phyloP scores from a whole-genome alignment of 2,113 vertebrate genomes.

The Pyxicephalus adspersus region DNA sequence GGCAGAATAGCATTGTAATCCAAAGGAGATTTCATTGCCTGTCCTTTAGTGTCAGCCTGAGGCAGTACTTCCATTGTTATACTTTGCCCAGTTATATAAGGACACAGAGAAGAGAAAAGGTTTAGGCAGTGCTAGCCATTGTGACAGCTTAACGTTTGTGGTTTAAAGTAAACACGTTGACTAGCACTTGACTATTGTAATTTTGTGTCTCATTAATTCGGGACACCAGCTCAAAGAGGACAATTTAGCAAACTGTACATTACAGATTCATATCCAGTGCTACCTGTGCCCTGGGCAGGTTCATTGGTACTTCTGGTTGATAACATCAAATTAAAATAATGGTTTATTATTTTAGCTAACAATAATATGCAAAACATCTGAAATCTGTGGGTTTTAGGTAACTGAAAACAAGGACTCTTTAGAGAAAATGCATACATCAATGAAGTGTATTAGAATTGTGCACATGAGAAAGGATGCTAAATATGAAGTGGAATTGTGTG shows the following conservation, averaged over 20 bases:
- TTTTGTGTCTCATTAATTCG: slow-evolving; percentile 37
- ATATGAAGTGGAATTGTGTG: no score
- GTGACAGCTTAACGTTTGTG: slow-evolving; percentile 27
- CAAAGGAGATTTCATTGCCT: neutral
- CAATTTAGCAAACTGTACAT: neutral
- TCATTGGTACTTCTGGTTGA: no score
- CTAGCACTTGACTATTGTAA: slow-evolving; percentile 10
- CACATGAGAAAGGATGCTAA: no score
- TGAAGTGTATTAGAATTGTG: no score
- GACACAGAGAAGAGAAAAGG: neutral
- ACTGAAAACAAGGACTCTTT: no score
- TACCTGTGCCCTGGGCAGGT: no score
- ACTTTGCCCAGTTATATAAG: neutral
- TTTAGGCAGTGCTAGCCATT: slow-evolving; percentile 4
- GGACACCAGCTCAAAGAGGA: slow-evolving; percentile 5
- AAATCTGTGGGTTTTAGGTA: no score
- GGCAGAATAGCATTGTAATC: neutral
- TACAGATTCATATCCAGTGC: neutral
- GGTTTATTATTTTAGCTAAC: no score
- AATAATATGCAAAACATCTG: no score
- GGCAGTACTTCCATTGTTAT: slow-evolving; percentile 7
- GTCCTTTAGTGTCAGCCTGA: neutral
- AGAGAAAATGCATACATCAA: no score
- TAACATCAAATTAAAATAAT: no score
- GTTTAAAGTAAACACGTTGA: neutral